Evolutionary conservation across 2,113 vertebrate species (phyloP).

Genomic region (Upupa epops): DNA sequence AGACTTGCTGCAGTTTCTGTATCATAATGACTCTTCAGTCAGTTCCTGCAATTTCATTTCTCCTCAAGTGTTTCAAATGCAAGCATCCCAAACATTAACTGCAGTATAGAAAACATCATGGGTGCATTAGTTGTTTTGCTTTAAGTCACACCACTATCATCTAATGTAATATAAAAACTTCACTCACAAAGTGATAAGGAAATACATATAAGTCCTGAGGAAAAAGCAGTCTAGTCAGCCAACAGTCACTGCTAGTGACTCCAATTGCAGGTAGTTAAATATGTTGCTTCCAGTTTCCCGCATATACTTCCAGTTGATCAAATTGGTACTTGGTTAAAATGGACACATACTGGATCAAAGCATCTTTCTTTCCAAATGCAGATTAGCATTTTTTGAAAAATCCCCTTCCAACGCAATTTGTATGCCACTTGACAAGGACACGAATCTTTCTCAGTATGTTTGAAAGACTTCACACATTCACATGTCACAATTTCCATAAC

Average conservation of each 20-base stretch:
- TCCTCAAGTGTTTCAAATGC: neutral
- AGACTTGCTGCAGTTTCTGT: neutral
- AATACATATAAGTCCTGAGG: neutral
- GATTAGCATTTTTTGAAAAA: neutral
- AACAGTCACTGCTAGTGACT: neutral
- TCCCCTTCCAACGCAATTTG: neutral
- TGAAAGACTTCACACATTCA: neutral
- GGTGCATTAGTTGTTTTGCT: neutral
- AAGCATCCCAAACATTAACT: neutral
- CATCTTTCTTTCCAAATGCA: neutral
- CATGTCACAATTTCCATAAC: neutral
- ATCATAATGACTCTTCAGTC: neutral
- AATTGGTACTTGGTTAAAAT: neutral
- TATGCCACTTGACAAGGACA: fast-evolving
- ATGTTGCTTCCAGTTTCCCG: neutral
- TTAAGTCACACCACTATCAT: neutral
- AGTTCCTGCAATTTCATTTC: neutral
- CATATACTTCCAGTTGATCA: neutral
- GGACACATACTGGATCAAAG: neutral
- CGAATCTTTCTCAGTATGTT: neutral
- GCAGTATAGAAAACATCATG: neutral
- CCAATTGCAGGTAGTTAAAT: neutral
- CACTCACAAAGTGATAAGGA: neutral
- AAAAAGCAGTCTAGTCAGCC: neutral
- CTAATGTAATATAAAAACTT: neutral